phyloP scores from a whole-genome alignment of 2,113 vertebrate species.

The Bolborhynchus lineola region DNA sequence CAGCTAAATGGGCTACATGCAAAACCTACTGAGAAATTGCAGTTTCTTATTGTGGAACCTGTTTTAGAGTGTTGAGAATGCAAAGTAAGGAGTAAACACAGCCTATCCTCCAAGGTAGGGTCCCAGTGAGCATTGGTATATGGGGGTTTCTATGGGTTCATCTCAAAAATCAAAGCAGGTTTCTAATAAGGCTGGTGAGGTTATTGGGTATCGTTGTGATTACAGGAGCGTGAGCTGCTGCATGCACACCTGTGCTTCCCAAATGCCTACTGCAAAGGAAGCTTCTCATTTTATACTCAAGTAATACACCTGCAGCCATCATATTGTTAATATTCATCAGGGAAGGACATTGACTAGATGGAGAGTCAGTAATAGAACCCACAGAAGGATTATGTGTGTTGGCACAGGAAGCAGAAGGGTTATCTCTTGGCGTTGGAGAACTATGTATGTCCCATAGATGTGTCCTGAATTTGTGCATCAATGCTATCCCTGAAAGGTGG shows the following conservation, averaged over 20 bases:
- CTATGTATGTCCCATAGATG: not conserved
- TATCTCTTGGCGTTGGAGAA: not conserved
- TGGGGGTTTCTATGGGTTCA: not conserved
- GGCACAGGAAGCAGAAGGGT: not conserved
- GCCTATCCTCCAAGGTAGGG: not conserved
- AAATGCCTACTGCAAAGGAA: not conserved
- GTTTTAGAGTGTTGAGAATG: not conserved
- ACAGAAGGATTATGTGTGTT: not conserved
- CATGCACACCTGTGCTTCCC: not conserved
- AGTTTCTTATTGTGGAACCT: not conserved
- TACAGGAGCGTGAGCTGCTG: not conserved
- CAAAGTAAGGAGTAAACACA: not conserved
- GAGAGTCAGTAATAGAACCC: not conserved
- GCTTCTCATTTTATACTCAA: not conserved
- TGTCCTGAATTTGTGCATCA: not conserved
- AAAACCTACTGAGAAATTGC: not conserved
- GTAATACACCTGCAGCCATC: not conserved
- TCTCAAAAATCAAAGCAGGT: not conserved
- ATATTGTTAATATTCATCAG: not conserved
- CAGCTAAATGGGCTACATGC: fast-evolving
- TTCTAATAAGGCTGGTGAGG: not conserved
- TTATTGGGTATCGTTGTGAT: not conserved
- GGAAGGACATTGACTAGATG: not conserved
- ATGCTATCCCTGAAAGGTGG: not conserved
- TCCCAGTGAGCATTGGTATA: fast-evolving